Conservation (phyloP, 1,140 invertebrate genomes). For the Drosophila arizonae region DNA sequence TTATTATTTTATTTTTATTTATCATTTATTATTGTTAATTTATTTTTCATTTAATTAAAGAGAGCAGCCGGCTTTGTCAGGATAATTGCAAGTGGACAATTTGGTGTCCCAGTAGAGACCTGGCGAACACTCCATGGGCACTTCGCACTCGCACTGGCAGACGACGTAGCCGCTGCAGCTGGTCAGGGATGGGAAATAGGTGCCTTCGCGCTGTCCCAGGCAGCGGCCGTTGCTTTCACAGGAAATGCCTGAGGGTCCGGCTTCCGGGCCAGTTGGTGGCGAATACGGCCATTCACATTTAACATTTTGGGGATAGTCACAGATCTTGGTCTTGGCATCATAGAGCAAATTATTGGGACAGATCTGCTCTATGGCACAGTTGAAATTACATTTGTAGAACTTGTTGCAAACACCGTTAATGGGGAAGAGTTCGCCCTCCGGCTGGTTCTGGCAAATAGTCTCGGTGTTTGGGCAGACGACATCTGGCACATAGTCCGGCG, state of each 20-base stretch:
- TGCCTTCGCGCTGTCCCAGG: slow-evolving; percentile 37
- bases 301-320: slow-evolving; percentile 53
- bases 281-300: slow-evolving; percentile 46
- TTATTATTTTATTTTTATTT: not conserved
- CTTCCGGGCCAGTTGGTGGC: slow-evolving; percentile 57
- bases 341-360: slow-evolving; percentile 65
- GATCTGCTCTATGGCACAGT: slow-evolving; percentile 60
- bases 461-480: slow-evolving; percentile 42
- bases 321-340: not conserved
- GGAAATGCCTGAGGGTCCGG: slow-evolving; percentile 61
- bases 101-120: slow-evolving; percentile 49
- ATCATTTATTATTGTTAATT: slow-evolving; percentile 10
- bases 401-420: slow-evolving; percentile 56
- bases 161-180: slow-evolving; percentile 44
- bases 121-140: slow-evolving; percentile 42
- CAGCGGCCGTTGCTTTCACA: slow-evolving; percentile 63
- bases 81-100: slow-evolving; percentile 42
- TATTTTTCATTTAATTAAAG: slow-evolving; percentile 30
- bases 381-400: slow-evolving; percentile 69
- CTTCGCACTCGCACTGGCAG: slow-evolving; percentile 68
- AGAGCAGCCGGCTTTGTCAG: slow-evolving; percentile 19
- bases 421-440: slow-evolving; percentile 55
- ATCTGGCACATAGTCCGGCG: slow-evolving; percentile 51
- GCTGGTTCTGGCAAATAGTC: slow-evolving; percentile 44
- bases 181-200: slow-evolving; percentile 30